Percentiles rank a stretch among this genome's conserved stretches.
Conservation (phyloP, 2,888 invertebrate genomes). For the Rambutsinella grinnellia region DNA sequence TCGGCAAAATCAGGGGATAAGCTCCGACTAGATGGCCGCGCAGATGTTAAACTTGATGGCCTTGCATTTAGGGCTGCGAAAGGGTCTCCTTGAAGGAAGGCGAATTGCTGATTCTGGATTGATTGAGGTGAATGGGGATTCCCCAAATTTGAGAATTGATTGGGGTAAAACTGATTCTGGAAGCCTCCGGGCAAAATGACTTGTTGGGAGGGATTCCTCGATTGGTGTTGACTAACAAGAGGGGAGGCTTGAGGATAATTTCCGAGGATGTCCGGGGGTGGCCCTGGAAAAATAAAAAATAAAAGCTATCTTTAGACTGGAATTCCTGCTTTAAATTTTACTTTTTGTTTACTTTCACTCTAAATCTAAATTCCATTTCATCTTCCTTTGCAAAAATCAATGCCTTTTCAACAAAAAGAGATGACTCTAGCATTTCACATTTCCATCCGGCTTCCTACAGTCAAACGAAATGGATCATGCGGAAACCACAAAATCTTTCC, state of each 20-base stretch:
- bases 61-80: constrained; percentile 22
- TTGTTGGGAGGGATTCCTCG: constrained; percentile 58
- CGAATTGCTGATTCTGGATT: constrained; percentile 48
- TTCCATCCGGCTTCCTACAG: not conserved
- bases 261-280: constrained; percentile 22
- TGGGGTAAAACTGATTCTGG: constrained; percentile 49
- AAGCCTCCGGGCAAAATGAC: constrained; percentile 65
- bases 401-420: no score
- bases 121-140: constrained; percentile 33
- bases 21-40: constrained; percentile 47
- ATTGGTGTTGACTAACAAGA: constrained; percentile 52
- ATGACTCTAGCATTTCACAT: no score
- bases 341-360: no score
- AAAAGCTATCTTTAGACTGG: no score
- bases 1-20: constrained; percentile 67
- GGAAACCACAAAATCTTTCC: no score
- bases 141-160: constrained; percentile 35
- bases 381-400: not conserved
- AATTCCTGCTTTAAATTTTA: no score
- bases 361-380: not conserved
- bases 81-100: constrained; percentile 44
- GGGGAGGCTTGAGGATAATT: constrained; percentile 51
- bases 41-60: constrained; percentile 40
- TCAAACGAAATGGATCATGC: not conserved
- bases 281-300: constrained; percentile 46